These are phyloP conservation scores for Parotocinclus haroldoi DNA, from an alignment of 2,797 vertebrate species.

Conservation along the genomic window DNA sequence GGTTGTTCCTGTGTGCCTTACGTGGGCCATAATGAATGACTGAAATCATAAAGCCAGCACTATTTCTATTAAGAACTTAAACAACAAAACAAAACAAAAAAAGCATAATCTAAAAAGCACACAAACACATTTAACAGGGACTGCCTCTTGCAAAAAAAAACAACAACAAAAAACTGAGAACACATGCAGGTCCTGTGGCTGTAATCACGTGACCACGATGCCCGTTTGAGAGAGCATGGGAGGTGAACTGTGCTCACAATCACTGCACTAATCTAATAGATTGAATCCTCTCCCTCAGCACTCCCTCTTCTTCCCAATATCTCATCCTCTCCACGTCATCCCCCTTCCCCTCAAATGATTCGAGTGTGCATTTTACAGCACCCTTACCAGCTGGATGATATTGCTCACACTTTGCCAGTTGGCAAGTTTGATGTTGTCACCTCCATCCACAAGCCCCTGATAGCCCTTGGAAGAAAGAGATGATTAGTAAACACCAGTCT, in stretches of 20 bases:
- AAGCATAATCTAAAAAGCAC: too few relatives aligned
- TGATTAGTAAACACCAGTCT: background rate
- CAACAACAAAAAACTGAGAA: too few relatives aligned
- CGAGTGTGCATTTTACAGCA: too few relatives aligned
- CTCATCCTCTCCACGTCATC: conserved; percentile 8
- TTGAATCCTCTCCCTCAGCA: conserved; percentile 25
- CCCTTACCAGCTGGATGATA: conserved; percentile 89
- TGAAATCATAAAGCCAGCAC: too few relatives aligned
- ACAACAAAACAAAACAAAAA: too few relatives aligned
- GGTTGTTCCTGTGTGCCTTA: too few relatives aligned
- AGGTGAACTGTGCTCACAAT: conserved; percentile 12
- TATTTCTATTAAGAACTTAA: too few relatives aligned
- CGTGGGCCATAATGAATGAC: too few relatives aligned
- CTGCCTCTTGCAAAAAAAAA: too few relatives aligned
- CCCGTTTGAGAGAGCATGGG: background rate
- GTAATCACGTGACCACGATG: background rate
- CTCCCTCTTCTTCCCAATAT: conserved; percentile 33
- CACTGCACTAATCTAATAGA: conserved; percentile 31
- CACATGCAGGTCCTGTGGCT: background rate
- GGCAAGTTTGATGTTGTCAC: conserved; percentile 87
- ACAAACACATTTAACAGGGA: background rate
- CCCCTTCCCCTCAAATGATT: too few relatives aligned
- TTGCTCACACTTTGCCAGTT: conserved; percentile 95
- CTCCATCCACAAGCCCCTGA: conserved; percentile 92
- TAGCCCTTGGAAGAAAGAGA: conserved; percentile 76